These are phyloP conservation scores for Bovichtus variegatus DNA, from an alignment of 2,797 vertebrate genomes.

Conservation along the genomic window DNA sequence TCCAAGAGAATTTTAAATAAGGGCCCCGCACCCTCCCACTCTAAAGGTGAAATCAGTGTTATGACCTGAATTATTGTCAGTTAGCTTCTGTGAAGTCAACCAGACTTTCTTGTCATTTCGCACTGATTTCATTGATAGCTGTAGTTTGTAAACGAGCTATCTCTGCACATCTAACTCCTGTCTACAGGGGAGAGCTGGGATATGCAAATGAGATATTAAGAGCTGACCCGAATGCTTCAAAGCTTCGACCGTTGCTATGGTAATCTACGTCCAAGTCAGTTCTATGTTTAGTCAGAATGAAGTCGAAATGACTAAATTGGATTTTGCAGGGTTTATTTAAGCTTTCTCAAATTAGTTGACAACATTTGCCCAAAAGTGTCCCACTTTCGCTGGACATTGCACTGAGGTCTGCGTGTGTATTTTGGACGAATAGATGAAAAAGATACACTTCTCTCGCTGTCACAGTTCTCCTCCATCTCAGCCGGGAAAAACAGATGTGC, in stretches of 20 bases:
- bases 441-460: constrained; percentile 7
- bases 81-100: not conserved
- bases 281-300: no score
- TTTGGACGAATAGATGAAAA: not conserved
- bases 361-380: constrained; percentile 13
- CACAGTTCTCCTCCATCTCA: constrained; percentile 30
- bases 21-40: not conserved
- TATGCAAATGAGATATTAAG: constrained; percentile 5
- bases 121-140: constrained; percentile 28
- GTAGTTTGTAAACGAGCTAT: constrained; percentile 40
- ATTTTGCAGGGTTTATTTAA: constrained; percentile 1
- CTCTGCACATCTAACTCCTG: constrained; percentile 45
- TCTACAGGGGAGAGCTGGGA: constrained; percentile 1
- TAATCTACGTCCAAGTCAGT: no score
- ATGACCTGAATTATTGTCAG: constrained; percentile 11
- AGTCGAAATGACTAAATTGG: not conserved
- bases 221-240: no score
- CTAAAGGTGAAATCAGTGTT: not conserved
- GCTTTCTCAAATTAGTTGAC: not conserved
- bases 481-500: constrained; percentile 11
- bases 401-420: not conserved
- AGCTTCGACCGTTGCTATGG: no score
- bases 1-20: constrained; percentile 19
- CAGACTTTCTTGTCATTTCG: constrained; percentile 4
- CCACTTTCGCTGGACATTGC: constrained; percentile 18